Conservation (phyloP, 2,888 invertebrate genomes). For the Ophion slaviceki region DNA sequence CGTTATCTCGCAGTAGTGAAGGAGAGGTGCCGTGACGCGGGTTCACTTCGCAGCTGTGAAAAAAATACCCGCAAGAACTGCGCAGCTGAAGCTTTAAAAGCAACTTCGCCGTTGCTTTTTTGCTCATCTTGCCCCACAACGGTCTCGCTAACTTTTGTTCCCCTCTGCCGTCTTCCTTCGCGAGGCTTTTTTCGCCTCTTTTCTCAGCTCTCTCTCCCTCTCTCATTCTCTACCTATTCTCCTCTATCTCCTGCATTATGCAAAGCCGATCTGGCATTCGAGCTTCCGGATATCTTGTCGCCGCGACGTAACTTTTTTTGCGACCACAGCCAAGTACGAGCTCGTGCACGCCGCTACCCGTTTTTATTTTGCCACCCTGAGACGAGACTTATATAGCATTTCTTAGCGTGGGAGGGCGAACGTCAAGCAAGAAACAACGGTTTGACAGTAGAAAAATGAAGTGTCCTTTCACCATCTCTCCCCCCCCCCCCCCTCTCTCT, state of each 20-base stretch:
- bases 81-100: constrained; percentile 28
- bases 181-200: not conserved
- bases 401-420: constrained; percentile 5
- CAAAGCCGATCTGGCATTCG: constrained; percentile 67
- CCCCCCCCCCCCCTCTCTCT: not conserved
- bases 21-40: constrained; percentile 34
- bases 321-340: constrained; percentile 13
- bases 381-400: constrained; percentile 9
- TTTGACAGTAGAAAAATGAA: constrained; percentile 52
- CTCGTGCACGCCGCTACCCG: constrained; percentile 9
- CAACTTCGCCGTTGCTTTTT: constrained; percentile 27
- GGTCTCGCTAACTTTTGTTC: too few species aligned
- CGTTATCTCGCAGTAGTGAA: constrained; percentile 50
- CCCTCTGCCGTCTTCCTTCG: too few species aligned
- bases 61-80: constrained; percentile 40
- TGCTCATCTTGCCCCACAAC: not conserved
- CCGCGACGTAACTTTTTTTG: constrained; percentile 55
- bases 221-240: constrained; percentile 18
- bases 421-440: constrained; percentile 6
- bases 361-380: constrained; percentile 34
- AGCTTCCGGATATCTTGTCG: constrained; percentile 52
- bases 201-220: constrained; percentile 9
- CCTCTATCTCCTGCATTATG: constrained; percentile 67
- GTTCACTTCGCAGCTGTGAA: constrained; percentile 18
- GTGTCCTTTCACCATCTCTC: constrained; percentile 2